These are phyloP conservation scores for Narcine bancroftii DNA, from an alignment of 2,113 vertebrate genomes.

Conservation along the genomic window DNA sequence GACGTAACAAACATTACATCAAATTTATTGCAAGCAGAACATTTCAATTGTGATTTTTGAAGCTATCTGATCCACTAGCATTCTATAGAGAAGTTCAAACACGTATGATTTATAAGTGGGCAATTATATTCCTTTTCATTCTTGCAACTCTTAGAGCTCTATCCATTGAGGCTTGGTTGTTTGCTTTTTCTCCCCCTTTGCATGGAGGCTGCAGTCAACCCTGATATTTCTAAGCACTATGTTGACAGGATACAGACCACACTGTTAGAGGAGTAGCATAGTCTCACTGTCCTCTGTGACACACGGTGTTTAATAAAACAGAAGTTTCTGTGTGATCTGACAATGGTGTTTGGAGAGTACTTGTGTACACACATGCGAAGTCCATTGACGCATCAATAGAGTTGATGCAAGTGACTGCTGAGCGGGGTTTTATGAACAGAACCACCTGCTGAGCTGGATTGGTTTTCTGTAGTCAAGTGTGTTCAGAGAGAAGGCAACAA, in stretches of 20 bases:
- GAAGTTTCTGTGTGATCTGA: slow-evolving; percentile 20
- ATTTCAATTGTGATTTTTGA: background rate
- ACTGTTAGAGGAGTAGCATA: background rate
- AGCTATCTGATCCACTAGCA: background rate
- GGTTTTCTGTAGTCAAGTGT: slow-evolving; percentile 46
- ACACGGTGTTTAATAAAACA: slow-evolving; percentile 25
- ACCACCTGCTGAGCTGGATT: slow-evolving; percentile 49
- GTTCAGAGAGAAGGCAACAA: slow-evolving; percentile 47
- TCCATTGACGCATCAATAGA: slow-evolving; percentile 48
- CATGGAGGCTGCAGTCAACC: background rate
- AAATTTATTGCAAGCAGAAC: background rate
- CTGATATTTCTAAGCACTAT: slow-evolving; percentile 16
- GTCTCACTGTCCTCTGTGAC: slow-evolving; percentile 12
- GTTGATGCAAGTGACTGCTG: slow-evolving; percentile 60
- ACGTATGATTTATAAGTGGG: background rate
- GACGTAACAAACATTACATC: no score
- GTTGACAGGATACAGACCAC: slow-evolving; percentile 17
- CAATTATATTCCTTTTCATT: background rate
- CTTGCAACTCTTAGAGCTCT: background rate
- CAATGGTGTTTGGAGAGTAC: background rate
- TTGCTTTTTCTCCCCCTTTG: background rate
- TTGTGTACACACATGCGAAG: slow-evolving; percentile 43
- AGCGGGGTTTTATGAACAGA: slow-evolving; percentile 49
- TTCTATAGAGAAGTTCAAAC: background rate
- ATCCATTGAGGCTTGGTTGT: slow-evolving; percentile 3